A percentile compares a stretch with the other conserved stretches of the same genome.
Evolutionary conservation across 2,888 invertebrate genomes (phyloP).

Genomic region (Glaucopsyche alexis): DNA sequence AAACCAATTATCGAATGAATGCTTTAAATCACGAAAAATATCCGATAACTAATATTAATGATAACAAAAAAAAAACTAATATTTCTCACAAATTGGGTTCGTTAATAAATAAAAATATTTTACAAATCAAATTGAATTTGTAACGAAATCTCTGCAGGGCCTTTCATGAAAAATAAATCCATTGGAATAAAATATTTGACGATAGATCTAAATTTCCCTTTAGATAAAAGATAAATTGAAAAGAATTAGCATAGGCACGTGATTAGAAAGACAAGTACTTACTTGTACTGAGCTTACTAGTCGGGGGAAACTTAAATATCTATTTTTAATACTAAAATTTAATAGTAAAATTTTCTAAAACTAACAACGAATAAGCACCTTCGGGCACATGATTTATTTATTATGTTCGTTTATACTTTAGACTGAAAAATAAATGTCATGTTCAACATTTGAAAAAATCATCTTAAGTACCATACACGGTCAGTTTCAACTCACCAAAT

Average conservation of each 20-base stretch:
- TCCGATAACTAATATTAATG: not conserved
- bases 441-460: too few relatives aligned
- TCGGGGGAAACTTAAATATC: too few relatives aligned
- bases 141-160: not conserved
- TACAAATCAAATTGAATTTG: slow-evolving; percentile 8
- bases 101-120: slow-evolving; percentile 6
- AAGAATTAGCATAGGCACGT: slow-evolving; percentile 1
- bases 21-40: not conserved
- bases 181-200: not conserved
- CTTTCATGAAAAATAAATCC: slow-evolving; percentile 3
- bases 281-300: too few relatives aligned
- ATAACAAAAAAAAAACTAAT: not conserved
- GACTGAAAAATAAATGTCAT: too few relatives aligned
- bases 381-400: too few relatives aligned
- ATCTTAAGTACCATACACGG: too few relatives aligned
- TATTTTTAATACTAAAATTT: too few relatives aligned
- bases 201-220: slow-evolving; percentile 4
- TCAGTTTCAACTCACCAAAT: too few relatives aligned
- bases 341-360: too few relatives aligned
- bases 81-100: slow-evolving; percentile 9
- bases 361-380: too few relatives aligned
- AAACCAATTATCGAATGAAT: too few relatives aligned
- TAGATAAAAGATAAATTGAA: not conserved
- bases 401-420: too few relatives aligned
- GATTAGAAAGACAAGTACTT: not conserved